Evolutionary conservation across 2,113 vertebrate genomes (phyloP), one percentile per base, ranked within the genome.

Genomic region (Odontesthes bonariensis): DNA sequence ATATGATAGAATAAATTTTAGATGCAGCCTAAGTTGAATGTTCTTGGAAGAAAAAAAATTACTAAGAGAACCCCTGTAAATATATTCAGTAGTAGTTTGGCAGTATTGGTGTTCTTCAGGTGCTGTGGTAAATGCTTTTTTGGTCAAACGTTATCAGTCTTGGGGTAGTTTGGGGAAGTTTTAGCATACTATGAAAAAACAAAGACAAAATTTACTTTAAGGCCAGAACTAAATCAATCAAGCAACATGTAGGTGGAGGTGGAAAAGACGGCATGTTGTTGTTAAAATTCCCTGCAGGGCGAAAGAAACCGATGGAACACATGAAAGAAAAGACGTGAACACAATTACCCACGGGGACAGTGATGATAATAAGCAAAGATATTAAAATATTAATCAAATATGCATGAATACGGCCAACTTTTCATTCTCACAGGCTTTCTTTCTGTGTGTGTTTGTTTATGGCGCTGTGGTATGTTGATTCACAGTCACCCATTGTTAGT

Each of bases 301-400:
- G 68, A 62, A 69, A 82, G 8, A 67, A 53, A 59, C 11, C 32
- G 35, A 75, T 68, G 52, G 72, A 71, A 69, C 22, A 66, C 63
- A 19, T 56, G 5, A 54, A 22, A 17, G 0, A 23, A 40, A 31
- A 69, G 20, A 55, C 8, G 8, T 40, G 68, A 63, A 55, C 22
- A 52, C 47, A 54, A 49, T 65, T 54, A 33, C 53, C 53, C 56
- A 54, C 6, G 14, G 38, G 54, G 33, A 54, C 47, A 56, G 56
- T 61, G 68, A 57, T 27, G 63, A 80, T 76, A 66, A 83, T 70
- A 78, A 72, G 51, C 22, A 72, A 73, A 81, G 47, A 8, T 81
- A 47, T 44, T 78, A 16, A 77, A 76, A 82, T 80, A 70, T 61
- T 42, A 56, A 87, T 86, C 33, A 87, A 77, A 74, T 16, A 16